phyloP scores from a whole-genome alignment of 2,113 vertebrate genomes.

The Parus major region DNA sequence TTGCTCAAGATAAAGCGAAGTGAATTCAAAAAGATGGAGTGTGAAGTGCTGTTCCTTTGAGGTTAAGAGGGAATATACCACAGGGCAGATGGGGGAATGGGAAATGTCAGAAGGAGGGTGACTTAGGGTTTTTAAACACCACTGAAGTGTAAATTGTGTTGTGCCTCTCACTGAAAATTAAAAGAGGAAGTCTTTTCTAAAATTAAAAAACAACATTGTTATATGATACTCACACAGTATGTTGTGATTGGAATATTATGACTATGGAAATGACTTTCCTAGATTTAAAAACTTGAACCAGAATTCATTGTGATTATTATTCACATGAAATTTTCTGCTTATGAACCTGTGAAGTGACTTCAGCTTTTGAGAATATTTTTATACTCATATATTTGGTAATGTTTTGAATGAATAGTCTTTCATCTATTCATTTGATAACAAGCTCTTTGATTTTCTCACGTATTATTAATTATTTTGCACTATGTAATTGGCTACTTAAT shows the following conservation, averaged over 20 bases:
- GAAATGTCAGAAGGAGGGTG: background rate
- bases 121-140: background rate
- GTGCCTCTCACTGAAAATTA: background rate
- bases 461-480: background rate
- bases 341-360: background rate
- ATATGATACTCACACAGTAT: background rate
- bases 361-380: background rate
- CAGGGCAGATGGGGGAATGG: background rate
- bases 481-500: background rate
- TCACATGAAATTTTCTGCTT: background rate
- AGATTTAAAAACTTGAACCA: background rate
- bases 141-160: background rate
- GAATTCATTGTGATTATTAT: background rate
- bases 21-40: background rate
- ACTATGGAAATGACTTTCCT: background rate
- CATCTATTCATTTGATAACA: background rate
- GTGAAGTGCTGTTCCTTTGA: background rate
- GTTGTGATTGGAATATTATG: background rate
- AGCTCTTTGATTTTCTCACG: background rate
- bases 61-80: background rate
- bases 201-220: background rate
- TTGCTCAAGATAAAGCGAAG: background rate
- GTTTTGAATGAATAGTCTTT: constrained; percentile 1
- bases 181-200: background rate
- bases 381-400: background rate